These are phyloP conservation scores for Caenorhabditis drosophilae DNA, from an alignment of 2,888 invertebrate species.

Conservation along the genomic window DNA sequence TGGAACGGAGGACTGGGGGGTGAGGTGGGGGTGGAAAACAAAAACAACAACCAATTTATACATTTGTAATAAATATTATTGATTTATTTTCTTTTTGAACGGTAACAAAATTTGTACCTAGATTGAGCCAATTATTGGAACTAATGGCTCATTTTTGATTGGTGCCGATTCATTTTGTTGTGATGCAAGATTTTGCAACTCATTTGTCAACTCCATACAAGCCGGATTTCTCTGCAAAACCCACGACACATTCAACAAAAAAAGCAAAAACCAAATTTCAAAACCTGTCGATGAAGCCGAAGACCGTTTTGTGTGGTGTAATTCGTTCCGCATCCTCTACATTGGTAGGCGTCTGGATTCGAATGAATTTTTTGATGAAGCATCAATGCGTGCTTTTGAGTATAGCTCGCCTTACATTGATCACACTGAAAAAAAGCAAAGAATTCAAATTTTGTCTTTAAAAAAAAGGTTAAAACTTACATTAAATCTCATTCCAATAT, in stretches of 20 bases:
- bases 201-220: conserved; percentile 14
- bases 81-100: too few relatives aligned
- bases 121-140: too few relatives aligned
- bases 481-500: conserved; percentile 38
- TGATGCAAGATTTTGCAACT: too few relatives aligned
- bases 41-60: too few relatives aligned
- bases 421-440: conserved; percentile 23
- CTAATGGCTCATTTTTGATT: too few relatives aligned
- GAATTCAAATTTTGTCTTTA: background rate
- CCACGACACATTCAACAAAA: background rate
- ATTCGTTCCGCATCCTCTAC: conserved; percentile 34
- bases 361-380: conserved; percentile 36
- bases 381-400: conserved; percentile 36
- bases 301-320: conserved; percentile 37
- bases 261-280: background rate
- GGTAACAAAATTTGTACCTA: too few relatives aligned
- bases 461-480: conserved; percentile 27
- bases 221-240: conserved; percentile 26
- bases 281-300: conserved; percentile 28
- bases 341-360: conserved; percentile 38
- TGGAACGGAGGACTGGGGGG: too few relatives aligned
- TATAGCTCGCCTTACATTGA: conserved; percentile 34
- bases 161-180: too few relatives aligned
- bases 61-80: too few relatives aligned
- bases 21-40: too few relatives aligned